Evolutionary conservation across 2,888 invertebrate genomes (phyloP), one percentile per base, ranked within the genome.

Genomic region (Ornithoptera alexandrae): DNA sequence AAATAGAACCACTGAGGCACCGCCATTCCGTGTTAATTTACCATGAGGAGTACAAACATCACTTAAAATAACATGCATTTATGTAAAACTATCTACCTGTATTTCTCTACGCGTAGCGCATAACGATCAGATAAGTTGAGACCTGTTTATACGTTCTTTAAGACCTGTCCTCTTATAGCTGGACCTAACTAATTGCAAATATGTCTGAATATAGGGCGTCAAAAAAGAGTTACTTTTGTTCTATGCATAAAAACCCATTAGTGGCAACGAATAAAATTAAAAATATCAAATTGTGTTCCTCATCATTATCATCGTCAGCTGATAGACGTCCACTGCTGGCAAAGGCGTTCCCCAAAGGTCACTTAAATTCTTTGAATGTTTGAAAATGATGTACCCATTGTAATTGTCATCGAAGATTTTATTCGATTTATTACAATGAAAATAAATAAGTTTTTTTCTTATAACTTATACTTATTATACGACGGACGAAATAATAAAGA

Each of bases 91-190:
- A 64, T 36, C 70, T 57, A 30, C 69, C 64, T 67, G 70, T 70
- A 70, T 70, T 67, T 65, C 46, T 24, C 18, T 62, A 60, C 10
- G 46, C 70, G 60, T 65, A 65, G 65, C 36, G 71, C 72, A 69
- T 71, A 69, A 69, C 72, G 69, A 72, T 71, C 72, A 66, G 72
- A 72, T 72, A 71, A 65, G 62, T 71, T 67, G 36, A 62, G 70
- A 70, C 70, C 67, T 63, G 70, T 70, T 67, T 66, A 30, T 67
- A 67, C 56, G 67, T 62, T 67, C 20, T 67, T 67, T 68, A 59
- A 70, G 70, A 64, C 67, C 61, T 65, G 70, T 67, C 64, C 64
- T 30, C 36, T 62, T 46, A 30, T 36, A 67, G 56, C 61, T 67
- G 70, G 70, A 70, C 70, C 56, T 61, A 70, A 67, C 67, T 70